Conservation (phyloP, 2,797 vertebrate genomes). For the Chaenodraco wilsoni region DNA sequence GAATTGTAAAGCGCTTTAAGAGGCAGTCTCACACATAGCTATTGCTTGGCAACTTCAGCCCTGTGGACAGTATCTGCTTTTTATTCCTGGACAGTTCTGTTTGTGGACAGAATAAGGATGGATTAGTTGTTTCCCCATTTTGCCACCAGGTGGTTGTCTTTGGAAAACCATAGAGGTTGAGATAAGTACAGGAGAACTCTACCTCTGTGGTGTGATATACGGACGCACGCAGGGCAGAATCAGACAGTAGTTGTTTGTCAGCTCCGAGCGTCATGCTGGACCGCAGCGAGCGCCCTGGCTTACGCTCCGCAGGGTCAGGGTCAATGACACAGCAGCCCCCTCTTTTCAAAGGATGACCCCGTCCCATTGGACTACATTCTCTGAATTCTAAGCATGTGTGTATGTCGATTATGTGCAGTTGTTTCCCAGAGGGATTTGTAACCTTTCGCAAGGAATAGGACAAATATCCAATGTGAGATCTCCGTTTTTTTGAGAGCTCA, state of each 20-base stretch:
- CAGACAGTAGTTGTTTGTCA: constrained; percentile 53
- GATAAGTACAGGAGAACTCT: constrained; percentile 55
- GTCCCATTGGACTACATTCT: constrained; percentile 20
- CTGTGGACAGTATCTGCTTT: constrained; percentile 46
- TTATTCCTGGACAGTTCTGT: constrained; percentile 58
- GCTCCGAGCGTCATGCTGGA: constrained; percentile 13
- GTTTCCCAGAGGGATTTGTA: constrained; percentile 33
- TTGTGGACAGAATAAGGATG: constrained; percentile 62
- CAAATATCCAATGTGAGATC: constrained; percentile 13
- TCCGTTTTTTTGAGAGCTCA: constrained; percentile 36
- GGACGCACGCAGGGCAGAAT: constrained; percentile 21
- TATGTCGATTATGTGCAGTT: constrained; percentile 8
- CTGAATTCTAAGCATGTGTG: constrained; percentile 21
- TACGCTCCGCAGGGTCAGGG: constrained; percentile 42
- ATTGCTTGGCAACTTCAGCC: constrained; percentile 31
- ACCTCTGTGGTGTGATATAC: constrained; percentile 26
- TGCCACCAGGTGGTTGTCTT: constrained; percentile 84
- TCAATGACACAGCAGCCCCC: constrained; percentile 39
- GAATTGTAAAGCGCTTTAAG: constrained; percentile 29
- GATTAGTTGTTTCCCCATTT: constrained; percentile 68
- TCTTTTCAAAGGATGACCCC: constrained; percentile 60
- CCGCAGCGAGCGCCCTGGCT: constrained; percentile 33
- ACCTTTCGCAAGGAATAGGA: constrained; percentile 33
- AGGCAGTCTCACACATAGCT: constrained; percentile 22
- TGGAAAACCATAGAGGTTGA: constrained; percentile 73